Percentiles rank a stretch among this genome's conserved stretches.
Evolutionary conservation across 2,797 vertebrate species (phyloP).

Genomic region (Aeoliscus strigatus): DNA sequence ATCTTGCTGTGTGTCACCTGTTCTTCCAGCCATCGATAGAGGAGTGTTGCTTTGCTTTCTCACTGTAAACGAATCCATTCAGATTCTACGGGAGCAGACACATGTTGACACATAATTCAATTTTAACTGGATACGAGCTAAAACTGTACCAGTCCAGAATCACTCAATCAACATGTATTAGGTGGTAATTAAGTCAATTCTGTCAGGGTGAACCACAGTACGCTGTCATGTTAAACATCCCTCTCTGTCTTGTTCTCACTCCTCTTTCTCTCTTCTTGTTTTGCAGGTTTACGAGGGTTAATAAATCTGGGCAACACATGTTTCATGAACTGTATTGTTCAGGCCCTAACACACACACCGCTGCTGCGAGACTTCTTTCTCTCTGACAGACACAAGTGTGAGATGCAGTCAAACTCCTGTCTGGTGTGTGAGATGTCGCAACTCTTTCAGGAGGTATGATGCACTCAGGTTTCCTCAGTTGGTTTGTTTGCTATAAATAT

Average conservation of each 20-base stretch:
- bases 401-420: constrained; percentile 98
- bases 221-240: constrained; percentile 1
- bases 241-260: constrained; percentile 4
- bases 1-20: constrained; percentile 56
- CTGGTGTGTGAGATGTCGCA: constrained; percentile 98
- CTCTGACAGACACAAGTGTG: constrained; percentile 95
- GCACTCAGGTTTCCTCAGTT: not conserved
- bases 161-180: not conserved
- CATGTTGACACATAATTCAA: too few relatives aligned
- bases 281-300: constrained; percentile 89
- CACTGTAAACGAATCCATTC: constrained; percentile 50
- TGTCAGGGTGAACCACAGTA: constrained; percentile 7
- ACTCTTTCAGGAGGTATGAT: constrained; percentile 93
- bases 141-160: not conserved
- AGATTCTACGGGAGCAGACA: constrained; percentile 24
- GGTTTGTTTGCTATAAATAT: not conserved
- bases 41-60: constrained; percentile 16
- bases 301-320: constrained; percentile 99
- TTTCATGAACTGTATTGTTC: constrained; percentile 99
- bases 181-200: constrained; percentile 1
- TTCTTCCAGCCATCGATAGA: constrained; percentile 32
- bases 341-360: constrained; percentile 97
- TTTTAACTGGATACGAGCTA: too few relatives aligned
- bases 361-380: constrained; percentile 97
- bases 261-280: constrained; percentile 17